Percentiles rank a stretch among this genome's conserved stretches.
phyloP scores from a whole-genome alignment of 2,113 vertebrate species.

The Protomyctophum bolini region DNA sequence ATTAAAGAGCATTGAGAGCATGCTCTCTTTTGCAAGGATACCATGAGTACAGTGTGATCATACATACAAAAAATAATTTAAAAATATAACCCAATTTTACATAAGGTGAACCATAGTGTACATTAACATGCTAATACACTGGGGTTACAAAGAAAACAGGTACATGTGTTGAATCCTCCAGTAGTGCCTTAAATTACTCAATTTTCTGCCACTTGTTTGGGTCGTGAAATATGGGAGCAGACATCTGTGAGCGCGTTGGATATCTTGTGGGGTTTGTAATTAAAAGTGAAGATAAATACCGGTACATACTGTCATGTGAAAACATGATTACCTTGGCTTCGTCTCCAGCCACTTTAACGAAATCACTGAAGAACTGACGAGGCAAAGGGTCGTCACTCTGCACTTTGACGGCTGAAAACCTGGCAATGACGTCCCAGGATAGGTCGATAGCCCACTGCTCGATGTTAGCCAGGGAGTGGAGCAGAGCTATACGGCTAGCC shows the following conservation, averaged over 20 bases:
- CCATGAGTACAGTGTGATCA: background rate
- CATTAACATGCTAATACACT: no score
- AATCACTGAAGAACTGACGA: conserved; percentile 69
- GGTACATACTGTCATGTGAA: no score
- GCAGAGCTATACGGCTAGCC: conserved; percentile 71
- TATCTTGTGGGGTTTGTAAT: no score
- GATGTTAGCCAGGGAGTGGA: conserved; percentile 74
- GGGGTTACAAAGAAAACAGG: no score
- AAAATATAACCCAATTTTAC: background rate
- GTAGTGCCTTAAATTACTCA: no score
- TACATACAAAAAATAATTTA: background rate
- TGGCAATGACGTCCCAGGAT: conserved; percentile 72
- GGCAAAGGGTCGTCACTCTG: conserved; percentile 56
- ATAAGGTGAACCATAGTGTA: background rate
- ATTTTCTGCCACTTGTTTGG: no score
- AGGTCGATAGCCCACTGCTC: conserved; percentile 77
- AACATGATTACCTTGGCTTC: conserved; percentile 65
- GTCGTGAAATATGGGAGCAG: no score
- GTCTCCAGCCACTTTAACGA: conserved; percentile 74
- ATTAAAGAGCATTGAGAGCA: background rate
- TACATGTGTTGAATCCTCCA: no score
- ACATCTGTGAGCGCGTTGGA: no score
- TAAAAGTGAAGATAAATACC: no score
- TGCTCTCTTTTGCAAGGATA: no score
- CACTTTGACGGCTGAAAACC: conserved; percentile 59